phyloP scores from a whole-genome alignment of 1,140 invertebrate genomes.

The Magallana gigas region DNA sequence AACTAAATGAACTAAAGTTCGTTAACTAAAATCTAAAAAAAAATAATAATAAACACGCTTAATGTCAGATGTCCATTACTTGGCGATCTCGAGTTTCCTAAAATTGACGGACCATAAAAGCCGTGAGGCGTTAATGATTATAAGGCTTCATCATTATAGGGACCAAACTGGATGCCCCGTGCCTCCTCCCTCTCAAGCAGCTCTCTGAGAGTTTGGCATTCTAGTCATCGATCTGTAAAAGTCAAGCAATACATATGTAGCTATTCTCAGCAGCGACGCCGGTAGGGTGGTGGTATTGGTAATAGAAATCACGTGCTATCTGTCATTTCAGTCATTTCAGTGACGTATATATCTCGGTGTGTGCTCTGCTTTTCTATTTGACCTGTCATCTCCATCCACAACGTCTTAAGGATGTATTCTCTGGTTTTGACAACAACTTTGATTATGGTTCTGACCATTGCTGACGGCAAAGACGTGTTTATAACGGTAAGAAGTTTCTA shows the following conservation, averaged over 20 bases:
- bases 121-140: not conserved
- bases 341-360: not conserved
- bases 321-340: constrained; percentile 7
- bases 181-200: too few species aligned
- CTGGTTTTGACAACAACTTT: not conserved
- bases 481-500: not conserved
- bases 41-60: not conserved
- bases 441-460: not conserved
- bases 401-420: not conserved
- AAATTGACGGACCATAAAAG: not conserved
- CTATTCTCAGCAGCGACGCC: not conserved
- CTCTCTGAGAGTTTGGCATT: not conserved
- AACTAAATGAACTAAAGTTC: too few species aligned
- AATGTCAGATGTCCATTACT: not conserved
- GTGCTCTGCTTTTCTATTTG: not conserved
- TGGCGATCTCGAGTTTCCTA: not conserved
- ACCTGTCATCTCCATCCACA: not conserved
- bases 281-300: not conserved
- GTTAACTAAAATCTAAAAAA: not conserved
- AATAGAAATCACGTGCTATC: not conserved
- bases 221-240: not conserved
- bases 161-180: too few species aligned
- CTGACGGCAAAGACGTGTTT: not conserved
- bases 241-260: not conserved
- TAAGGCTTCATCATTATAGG: not conserved